Base-by-base conservation (phyloP, 1,140 invertebrate genomes). In the Hyphantria cunea region DNA sequence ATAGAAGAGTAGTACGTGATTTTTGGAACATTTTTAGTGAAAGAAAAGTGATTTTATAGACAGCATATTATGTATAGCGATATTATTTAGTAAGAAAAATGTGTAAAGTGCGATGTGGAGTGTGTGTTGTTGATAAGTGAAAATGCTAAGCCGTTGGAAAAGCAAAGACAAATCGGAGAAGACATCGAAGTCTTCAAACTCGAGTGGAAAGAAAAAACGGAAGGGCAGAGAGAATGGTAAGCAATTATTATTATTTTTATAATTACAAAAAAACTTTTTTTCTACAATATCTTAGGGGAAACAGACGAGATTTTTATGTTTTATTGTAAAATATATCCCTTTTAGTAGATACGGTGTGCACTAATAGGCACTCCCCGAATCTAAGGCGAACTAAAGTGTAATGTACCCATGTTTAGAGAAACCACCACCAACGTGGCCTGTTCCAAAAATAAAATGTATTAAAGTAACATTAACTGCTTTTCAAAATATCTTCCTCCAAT, bases 101-200 rank as follows among this genome's bases (percentile, higher is more conserved):
- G 61, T 61, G 60, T 42, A 45, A 39, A 58, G 47, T 64, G 58
- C 34, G 15, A 51, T 60, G 42, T 61, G 64, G 47, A 55, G 39
- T 44, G 33, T 6, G 14, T 58, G 37, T 32, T 32, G 48, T 60
- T 34, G 48, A 51, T 32, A 47, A 47, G n/a, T 49, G 42, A 86
- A 80, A 74, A 90, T 90, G 87, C 71, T 90, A 41, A 90, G 87
- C 71, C 84, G 85, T 52, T 90, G 87, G 87, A 90, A 90, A 67
- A 90, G 87, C 66, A 90, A 90, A 74, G 87, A 90, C 62, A 90
- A 90, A 66, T 82, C 87, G 41, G 87, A 90, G 54, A 90, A 90
- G 72, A 82, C 76, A 63, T 69, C 77, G 61, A 90, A 90, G 64
- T 89, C 87, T 25, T 83, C 82, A 3, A 78, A 71, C 67, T 83